phyloP scores from a whole-genome alignment of 2,113 vertebrate genomes.

The Anguilla japonica region DNA sequence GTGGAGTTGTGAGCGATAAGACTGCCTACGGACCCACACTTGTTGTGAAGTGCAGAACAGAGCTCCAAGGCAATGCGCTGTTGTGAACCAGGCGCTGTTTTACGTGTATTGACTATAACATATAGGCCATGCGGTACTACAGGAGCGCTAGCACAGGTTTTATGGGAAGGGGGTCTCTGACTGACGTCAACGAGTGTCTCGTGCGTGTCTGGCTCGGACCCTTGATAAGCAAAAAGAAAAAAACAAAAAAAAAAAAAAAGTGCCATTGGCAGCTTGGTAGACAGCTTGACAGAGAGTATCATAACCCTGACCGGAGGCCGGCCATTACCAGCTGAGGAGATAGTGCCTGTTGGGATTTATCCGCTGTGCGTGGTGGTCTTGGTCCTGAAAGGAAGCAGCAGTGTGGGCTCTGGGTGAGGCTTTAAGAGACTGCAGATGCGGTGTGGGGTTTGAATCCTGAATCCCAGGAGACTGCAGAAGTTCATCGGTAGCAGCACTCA shows the following conservation, averaged over 20 bases:
- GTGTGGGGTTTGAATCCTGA: not conserved
- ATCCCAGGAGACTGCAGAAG: not conserved
- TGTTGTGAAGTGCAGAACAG: no score
- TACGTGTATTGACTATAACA: no score
- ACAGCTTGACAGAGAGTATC: not conserved
- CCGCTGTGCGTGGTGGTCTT: not conserved
- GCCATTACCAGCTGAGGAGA: not conserved
- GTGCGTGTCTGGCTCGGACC: no score
- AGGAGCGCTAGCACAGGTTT: no score
- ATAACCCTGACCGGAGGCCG: not conserved
- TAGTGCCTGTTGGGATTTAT: not conserved
- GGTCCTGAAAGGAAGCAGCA: not conserved
- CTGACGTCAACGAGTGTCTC: no score
- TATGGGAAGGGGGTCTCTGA: no score
- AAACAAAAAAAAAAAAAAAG: not conserved
- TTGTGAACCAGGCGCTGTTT: no score
- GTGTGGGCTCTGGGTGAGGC: not conserved
- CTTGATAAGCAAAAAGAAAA: no score
- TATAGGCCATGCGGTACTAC: no score
- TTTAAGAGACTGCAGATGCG: not conserved
- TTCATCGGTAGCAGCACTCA: not conserved
- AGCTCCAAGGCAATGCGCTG: no score
- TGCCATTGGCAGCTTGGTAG: not conserved
- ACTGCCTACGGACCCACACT: no score
- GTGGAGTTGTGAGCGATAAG: no score